Conservation (phyloP, 1,140 invertebrate species). For the Drosophila funebris region DNA sequence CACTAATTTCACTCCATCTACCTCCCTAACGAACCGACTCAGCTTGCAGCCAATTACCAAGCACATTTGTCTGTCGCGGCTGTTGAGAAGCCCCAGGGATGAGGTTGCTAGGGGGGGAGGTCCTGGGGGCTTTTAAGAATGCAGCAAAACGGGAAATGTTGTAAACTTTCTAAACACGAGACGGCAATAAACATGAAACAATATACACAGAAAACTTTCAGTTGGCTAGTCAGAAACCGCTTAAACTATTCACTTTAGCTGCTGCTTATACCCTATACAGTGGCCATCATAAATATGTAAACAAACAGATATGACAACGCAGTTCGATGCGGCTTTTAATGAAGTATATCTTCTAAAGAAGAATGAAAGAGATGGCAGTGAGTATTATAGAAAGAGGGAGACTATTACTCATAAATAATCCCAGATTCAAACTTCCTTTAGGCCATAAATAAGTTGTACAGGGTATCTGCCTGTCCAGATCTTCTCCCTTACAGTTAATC, state of each 20-base stretch:
- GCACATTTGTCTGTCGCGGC: conserved; percentile 59
- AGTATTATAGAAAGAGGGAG: too few relatives aligned
- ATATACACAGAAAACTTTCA: conserved; percentile 4
- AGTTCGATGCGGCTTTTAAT: not conserved
- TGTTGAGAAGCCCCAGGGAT: conserved; percentile 2
- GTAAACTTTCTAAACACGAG: conserved; percentile 51
- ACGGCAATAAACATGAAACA: conserved; percentile 45
- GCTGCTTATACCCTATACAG: conserved; percentile 2
- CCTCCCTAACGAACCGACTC: not conserved
- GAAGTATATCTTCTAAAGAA: not conserved
- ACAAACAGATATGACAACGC: not conserved
- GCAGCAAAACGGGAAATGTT: conserved; percentile 40
- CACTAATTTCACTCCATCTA: not conserved
- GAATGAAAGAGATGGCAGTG: too few relatives aligned
- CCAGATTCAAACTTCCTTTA: too few relatives aligned
- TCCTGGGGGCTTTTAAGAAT: conserved; percentile 34
- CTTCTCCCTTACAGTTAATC: conserved; percentile 1
- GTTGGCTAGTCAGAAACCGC: conserved; percentile 9
- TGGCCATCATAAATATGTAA: not conserved
- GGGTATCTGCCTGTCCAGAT: not conserved
- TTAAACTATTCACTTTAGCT: conserved; percentile 27
- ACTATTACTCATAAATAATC: too few relatives aligned
- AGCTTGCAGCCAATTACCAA: conserved; percentile 58
- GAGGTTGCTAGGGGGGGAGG: not conserved
- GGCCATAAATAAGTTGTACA: not conserved